These are phyloP conservation scores for Augiades crinisus DNA, from an alignment of 2,888 invertebrate genomes.

Conservation along the genomic window DNA sequence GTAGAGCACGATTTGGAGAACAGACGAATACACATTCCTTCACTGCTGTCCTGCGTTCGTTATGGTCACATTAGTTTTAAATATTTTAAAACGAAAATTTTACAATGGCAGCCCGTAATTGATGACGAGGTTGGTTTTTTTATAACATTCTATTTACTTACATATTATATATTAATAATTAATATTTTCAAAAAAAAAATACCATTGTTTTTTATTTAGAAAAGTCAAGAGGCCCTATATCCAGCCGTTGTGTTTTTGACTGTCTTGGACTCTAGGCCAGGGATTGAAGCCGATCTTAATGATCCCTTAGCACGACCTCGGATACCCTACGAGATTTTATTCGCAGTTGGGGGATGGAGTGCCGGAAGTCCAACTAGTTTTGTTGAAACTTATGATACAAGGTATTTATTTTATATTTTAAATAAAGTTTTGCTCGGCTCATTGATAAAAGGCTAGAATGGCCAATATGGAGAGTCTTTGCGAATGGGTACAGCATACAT, in stretches of 20 bases:
- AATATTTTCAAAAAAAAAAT: no score
- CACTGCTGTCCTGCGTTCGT: slow-evolving; percentile 83
- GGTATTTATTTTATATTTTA: slow-evolving; percentile 63
- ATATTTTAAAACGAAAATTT: slow-evolving; percentile 80
- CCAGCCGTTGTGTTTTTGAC: slow-evolving; percentile 79
- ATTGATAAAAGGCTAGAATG: no score
- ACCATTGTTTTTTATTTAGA: slow-evolving; percentile 48
- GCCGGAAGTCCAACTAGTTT: slow-evolving; percentile 92
- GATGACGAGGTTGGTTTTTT: slow-evolving; percentile 73
- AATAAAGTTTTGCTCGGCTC: no score
- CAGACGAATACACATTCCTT: slow-evolving; percentile 78
- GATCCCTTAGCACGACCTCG: slow-evolving; percentile 86
- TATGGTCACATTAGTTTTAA: slow-evolving; percentile 84
- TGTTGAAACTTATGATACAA: slow-evolving; percentile 88
- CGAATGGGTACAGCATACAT: no score
- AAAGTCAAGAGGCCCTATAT: slow-evolving; percentile 77
- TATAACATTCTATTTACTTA: no score
- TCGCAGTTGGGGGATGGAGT: slow-evolving; percentile 93
- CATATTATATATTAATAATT: no score
- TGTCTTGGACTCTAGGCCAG: slow-evolving; percentile 70
- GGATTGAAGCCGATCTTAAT: slow-evolving; percentile 73
- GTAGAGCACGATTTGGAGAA: slow-evolving; percentile 80
- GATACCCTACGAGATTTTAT: slow-evolving; percentile 88
- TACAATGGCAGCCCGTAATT: slow-evolving; percentile 77
- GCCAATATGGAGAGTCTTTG: no score